phyloP scores from a whole-genome alignment of 2,113 vertebrate species.

The Pycnonotus jocosus region DNA sequence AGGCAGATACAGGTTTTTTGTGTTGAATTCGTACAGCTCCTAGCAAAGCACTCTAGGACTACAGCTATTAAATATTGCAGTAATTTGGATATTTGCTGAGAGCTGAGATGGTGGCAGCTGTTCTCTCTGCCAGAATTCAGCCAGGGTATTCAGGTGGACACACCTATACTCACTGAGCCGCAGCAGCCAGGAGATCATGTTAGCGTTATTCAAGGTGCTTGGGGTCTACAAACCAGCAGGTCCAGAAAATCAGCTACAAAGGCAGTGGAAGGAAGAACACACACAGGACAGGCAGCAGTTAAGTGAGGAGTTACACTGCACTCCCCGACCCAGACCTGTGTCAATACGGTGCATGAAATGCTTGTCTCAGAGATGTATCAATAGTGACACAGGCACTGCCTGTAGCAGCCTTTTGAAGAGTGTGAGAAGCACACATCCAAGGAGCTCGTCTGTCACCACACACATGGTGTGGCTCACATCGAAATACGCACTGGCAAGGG shows the following conservation, averaged over 20 bases:
- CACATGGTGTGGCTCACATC: neutral
- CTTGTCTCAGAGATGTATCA: neutral
- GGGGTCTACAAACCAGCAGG: neutral
- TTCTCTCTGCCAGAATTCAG: neutral
- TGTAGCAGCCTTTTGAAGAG: neutral
- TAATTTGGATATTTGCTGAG: neutral
- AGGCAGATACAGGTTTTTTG: neutral
- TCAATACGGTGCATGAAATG: neutral
- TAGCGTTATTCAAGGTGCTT: neutral
- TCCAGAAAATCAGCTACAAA: neutral
- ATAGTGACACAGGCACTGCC: neutral
- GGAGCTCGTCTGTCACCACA: neutral
- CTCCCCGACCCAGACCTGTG: neutral
- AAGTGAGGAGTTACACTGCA: neutral
- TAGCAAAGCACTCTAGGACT: neutral
- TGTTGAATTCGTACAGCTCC: neutral
- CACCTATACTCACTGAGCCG: neutral
- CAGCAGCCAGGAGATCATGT: neutral
- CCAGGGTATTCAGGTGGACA: neutral
- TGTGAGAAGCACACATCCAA: neutral
- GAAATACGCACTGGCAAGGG: neutral
- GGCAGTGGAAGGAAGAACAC: neutral
- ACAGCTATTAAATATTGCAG: neutral
- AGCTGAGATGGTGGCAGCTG: neutral
- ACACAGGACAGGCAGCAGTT: neutral